phyloP scores from a whole-genome alignment of 2,797 vertebrate species.

The Bucorvus abyssinicus region DNA sequence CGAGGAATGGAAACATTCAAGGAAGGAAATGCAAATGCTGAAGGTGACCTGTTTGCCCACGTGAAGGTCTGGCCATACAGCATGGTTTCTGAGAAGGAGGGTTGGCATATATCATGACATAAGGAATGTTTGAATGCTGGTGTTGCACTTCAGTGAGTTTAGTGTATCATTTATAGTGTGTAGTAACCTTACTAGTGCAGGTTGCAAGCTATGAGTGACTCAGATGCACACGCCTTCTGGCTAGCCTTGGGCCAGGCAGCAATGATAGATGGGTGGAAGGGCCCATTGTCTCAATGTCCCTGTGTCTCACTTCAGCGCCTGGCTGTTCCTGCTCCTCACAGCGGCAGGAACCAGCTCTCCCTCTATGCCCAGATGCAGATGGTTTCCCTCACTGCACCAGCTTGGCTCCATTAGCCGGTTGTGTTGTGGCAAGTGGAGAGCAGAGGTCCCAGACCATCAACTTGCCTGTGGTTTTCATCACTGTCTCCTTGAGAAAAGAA shows the following conservation, averaged over 20 bases:
- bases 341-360: not conserved
- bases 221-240: fast-evolving
- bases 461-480: not conserved
- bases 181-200: not conserved
- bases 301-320: not conserved
- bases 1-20: not conserved
- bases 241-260: not conserved
- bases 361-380: not conserved
- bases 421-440: not conserved
- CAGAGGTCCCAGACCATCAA: not conserved
- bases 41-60: not conserved
- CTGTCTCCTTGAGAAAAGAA: not conserved
- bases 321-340: not conserved
- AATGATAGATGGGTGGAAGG: fast-evolving
- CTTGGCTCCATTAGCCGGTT: not conserved
- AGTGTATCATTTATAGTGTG: fast-evolving
- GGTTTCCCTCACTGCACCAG: fast-evolving
- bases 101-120: not conserved
- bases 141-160: not conserved
- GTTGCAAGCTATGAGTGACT: not conserved
- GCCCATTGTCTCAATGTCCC: not conserved
- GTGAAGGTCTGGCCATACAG: not conserved
- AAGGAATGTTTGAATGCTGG: not conserved
- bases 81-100: not conserved
- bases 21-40: not conserved